These are phyloP conservation scores for Hyposoter dolosus DNA, from an alignment of 2,888 invertebrate species.

Conservation along the genomic window DNA sequence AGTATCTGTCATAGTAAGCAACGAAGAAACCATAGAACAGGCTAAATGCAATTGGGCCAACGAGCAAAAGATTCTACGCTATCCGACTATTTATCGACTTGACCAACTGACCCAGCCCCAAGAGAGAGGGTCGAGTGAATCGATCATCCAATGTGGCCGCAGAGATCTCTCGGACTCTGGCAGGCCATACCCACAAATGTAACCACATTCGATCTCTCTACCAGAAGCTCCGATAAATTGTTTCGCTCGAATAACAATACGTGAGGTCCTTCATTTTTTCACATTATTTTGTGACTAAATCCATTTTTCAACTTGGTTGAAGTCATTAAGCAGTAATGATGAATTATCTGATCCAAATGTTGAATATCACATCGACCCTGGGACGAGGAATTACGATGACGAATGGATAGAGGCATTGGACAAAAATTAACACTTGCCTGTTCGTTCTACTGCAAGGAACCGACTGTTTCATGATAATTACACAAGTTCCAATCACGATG, in stretches of 20 bases:
- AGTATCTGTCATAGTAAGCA: not conserved
- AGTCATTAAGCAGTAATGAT: not conserved
- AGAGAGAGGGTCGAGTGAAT: constrained; percentile 33
- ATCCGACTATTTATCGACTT: constrained; percentile 56
- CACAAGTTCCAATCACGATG: constrained; percentile 13
- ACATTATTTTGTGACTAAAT: not conserved
- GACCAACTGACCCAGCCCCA: constrained; percentile 58
- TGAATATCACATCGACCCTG: not conserved
- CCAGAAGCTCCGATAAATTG: constrained; percentile 27
- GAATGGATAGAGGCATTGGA: not conserved
- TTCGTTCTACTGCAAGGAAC: not conserved
- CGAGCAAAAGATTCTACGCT: constrained; percentile 42
- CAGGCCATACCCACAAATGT: constrained; percentile 25
- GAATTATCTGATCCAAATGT: not conserved
- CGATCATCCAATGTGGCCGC: constrained; percentile 50
- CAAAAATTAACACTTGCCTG: not conserved
- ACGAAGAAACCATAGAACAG: constrained; percentile 47
- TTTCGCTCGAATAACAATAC: constrained; percentile 42
- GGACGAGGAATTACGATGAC: not conserved
- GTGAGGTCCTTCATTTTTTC: not conserved
- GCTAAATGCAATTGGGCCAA: constrained; percentile 55
- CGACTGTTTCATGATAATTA: constrained; percentile 6
- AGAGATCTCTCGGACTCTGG: constrained; percentile 42
- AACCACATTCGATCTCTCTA: constrained; percentile 26
- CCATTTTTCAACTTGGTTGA: not conserved